A percentile compares a stretch with the other conserved stretches of the same genome.
phyloP scores from a whole-genome alignment of 1,140 invertebrate genomes.

The Drosophila trapezifrons region DNA sequence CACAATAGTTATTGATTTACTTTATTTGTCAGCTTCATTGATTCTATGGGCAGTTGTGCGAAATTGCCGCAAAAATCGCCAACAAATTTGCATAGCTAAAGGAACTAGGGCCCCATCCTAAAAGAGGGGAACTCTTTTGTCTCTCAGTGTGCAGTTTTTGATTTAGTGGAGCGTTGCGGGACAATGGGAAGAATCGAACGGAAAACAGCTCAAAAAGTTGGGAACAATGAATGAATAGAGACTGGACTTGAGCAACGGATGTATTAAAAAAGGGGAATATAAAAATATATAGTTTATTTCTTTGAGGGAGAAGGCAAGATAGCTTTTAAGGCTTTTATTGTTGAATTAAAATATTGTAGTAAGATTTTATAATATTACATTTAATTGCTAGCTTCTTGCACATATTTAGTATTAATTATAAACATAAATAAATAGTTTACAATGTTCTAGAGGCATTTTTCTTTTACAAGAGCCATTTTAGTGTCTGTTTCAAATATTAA shows the following conservation, averaged over 20 bases:
- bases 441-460: no score
- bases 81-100: conserved; percentile 37
- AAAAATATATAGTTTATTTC: background rate
- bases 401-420: no score
- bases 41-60: conserved; percentile 29
- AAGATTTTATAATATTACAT: no score
- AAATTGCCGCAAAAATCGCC: conserved; percentile 29
- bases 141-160: conserved; percentile 33
- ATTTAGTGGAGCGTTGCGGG: conserved; percentile 34
- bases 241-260: background rate
- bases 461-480: no score
- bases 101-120: background rate
- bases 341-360: no score
- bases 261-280: background rate
- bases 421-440: no score
- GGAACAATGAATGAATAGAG: conserved; percentile 31
- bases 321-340: no score
- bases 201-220: conserved; percentile 24
- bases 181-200: conserved; percentile 38
- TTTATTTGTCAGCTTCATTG: conserved; percentile 42
- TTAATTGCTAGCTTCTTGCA: no score
- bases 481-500: no score
- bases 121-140: conserved; percentile 16
- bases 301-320: no score
- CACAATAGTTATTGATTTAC: conserved; percentile 38